Evolutionary conservation across 2,888 invertebrate species (phyloP), one percentile per base, ranked within the genome.

Genomic region (Catocala nupta): DNA sequence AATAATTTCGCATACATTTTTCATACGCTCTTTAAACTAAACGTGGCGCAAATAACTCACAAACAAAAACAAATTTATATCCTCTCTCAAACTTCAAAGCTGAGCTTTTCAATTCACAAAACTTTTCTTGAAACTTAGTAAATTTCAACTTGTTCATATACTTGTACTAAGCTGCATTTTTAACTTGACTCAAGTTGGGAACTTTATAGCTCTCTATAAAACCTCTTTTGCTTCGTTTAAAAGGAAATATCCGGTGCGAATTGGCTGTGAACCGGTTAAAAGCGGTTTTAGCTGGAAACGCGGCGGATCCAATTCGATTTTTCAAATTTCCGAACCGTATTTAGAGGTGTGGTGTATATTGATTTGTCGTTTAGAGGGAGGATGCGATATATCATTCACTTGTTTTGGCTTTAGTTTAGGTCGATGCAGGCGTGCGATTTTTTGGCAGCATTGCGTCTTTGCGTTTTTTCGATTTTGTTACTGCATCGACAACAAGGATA

Each of bases 221-320:
- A 63, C 57, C 66, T 52, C 39, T 63, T 39, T 65, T 53, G 47
- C 60, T 54, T 49, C 57, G 55, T 63, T 63, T 70, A 69, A 70
- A 73, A 36, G 69, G 69, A 56, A 73, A 72, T 74, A 71, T 73
- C 75, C 73, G 71, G 72, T 69, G 61, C 43, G 66, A 68, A 73
- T 60, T 68, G 68, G 57, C 62, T 59, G 47, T 43, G 51, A 68
- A 59, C 68, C 33, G 39, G 63, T 61, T 61, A 49, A 33, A 16
- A 16, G 61, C 47, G 54, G 68, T 65, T 59, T 45, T 8, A 16
- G 65, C 65, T 50, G 48, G 62, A 69, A 51, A 7, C 8, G 9
- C 48, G 57, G 60, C 34, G 53, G 45, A 53, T 61, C 13, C 25
- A 12, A 63, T 61, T 65, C 47, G 33, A 59, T 59, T 75, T 61